Percentiles rank a stretch among this genome's conserved stretches.
Conservation (phyloP, 2,113 vertebrate genomes). For the Dicentrarchus labrax region DNA sequence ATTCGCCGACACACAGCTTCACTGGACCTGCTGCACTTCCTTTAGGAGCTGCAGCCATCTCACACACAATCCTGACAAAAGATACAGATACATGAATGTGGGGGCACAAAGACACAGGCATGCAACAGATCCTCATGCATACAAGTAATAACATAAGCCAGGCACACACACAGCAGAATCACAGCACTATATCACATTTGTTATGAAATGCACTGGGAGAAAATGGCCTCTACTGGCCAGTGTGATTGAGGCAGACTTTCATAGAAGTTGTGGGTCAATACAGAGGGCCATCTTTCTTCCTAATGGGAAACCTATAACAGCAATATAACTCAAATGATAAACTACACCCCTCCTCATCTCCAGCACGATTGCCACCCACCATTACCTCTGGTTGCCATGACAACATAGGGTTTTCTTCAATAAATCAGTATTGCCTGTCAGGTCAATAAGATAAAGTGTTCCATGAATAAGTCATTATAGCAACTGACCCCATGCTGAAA, state of each 20-base stretch:
- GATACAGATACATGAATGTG: background rate
- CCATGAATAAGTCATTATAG: slow-evolving; percentile 82
- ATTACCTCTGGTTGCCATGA: slow-evolving; percentile 81
- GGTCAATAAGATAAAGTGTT: slow-evolving; percentile 81
- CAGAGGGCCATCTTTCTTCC: slow-evolving; percentile 77
- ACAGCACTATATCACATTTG: slow-evolving; percentile 51
- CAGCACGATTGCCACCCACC: slow-evolving; percentile 75
- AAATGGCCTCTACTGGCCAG: slow-evolving; percentile 45
- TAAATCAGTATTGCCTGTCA: slow-evolving; percentile 81
- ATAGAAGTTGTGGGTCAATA: slow-evolving; percentile 79
- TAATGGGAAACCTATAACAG: slow-evolving; percentile 83
- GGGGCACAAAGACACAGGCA: slow-evolving; percentile 7
- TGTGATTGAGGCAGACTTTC: slow-evolving; percentile 80
- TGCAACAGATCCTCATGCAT: slow-evolving; percentile 25
- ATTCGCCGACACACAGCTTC: slow-evolving; percentile 94
- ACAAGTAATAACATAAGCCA: slow-evolving; percentile 25
- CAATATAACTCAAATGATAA: slow-evolving; percentile 81
- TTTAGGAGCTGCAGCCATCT: slow-evolving; percentile 90
- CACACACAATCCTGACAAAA: slow-evolving; percentile 93
- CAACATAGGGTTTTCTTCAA: slow-evolving; percentile 72
- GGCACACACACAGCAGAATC: slow-evolving; percentile 30
- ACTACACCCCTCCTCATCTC: slow-evolving; percentile 63
- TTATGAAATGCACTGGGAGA: slow-evolving; percentile 29
- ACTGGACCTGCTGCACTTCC: slow-evolving; percentile 90
- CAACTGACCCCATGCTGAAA: slow-evolving; percentile 76